Percentiles rank a stretch among this genome's conserved stretches.
Evolutionary conservation across 2,888 invertebrate species (phyloP).

Genomic region (Acanthococcus lagerstroemiae): DNA sequence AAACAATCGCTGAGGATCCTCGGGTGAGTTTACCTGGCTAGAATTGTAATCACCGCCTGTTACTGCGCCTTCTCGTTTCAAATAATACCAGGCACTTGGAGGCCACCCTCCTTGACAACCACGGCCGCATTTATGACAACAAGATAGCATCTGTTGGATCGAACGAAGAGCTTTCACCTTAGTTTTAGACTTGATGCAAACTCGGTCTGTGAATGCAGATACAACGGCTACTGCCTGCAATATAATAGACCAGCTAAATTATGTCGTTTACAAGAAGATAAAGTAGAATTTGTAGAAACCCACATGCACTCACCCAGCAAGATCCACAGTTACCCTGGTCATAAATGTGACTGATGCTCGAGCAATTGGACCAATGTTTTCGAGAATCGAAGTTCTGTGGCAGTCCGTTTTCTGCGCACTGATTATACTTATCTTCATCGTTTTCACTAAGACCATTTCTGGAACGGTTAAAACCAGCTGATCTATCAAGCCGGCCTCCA

Average conservation of each 20-base stretch:
- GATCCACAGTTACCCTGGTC: conserved; percentile 31
- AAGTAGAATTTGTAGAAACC: no score
- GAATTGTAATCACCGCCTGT: conserved; percentile 30
- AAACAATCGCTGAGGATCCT: no score
- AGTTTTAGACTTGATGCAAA: conserved; percentile 21
- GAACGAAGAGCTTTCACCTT: background rate
- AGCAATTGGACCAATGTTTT: conserved; percentile 32
- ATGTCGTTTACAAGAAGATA: no score
- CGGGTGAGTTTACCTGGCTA: conserved; percentile 22
- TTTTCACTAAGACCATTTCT: no score
- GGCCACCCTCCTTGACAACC: conserved; percentile 31
- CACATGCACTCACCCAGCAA: conserved; percentile 42
- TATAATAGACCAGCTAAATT: no score
- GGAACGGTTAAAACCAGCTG: no score
- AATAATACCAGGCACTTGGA: conserved; percentile 11
- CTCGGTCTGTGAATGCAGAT: conserved; percentile 20
- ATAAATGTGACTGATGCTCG: conserved; percentile 26
- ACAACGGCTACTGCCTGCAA: no score
- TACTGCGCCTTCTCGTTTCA: conserved; percentile 13
- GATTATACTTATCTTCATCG: no score
- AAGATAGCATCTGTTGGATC: conserved; percentile 7
- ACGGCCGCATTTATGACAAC: conserved; percentile 10
- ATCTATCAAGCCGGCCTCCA: no score
- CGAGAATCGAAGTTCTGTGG: conserved; percentile 32
- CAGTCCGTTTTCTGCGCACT: conserved; percentile 10